Base-by-base conservation (phyloP, 2,888 invertebrate species). In the Morpho deidamia region DNA sequence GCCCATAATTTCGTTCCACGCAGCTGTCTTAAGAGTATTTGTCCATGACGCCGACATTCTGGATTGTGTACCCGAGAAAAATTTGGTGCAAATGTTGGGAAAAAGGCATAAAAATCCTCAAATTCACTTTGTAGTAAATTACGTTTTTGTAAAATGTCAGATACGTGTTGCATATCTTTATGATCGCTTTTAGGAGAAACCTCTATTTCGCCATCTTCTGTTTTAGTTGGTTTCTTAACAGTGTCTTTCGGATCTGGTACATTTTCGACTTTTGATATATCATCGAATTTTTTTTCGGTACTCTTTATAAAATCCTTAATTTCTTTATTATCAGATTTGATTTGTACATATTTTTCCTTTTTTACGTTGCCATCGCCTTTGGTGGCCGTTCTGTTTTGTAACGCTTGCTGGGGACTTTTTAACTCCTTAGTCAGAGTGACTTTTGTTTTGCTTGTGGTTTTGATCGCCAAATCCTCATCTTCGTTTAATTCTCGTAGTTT, bases 1-100 rank as follows among this genome's bases (percentile, higher is more conserved):
- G 94, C 93, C 94, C 94, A 94, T 63, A 94, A 70, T 78, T 93
- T 93, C 58, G 92, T 90, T 51, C 93, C 93, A 34, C 93, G 91
- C 68, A 94, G 77, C 77, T 94, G 94, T 60, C 93, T 87, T 63
- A 93, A 81, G 64, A 94, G 91, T 67, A 94, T 92, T 76, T 92
- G 92, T 54, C 94, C 92, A 63, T 94, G 94, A 70, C 92, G 92
- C 63, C 92, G 91, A 82, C 94, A 94, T 74, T 92, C 92, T 46
- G 91, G 82, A 70, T 92, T 91, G 69, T 91, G 90, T 60, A 93
- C 91, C 62, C 91, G 90, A 55, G 92, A 91, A 73, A 93, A 93
- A 82, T 93, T 93, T 58, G 93, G 92, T 61, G 93, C 91, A 77
- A 94, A 94, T 46, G 92, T 92, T 55, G 94, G 93, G 61, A 93